These are phyloP conservation scores for Lagria hirta DNA, from an alignment of 2,888 invertebrate genomes.

Conservation along the genomic window DNA sequence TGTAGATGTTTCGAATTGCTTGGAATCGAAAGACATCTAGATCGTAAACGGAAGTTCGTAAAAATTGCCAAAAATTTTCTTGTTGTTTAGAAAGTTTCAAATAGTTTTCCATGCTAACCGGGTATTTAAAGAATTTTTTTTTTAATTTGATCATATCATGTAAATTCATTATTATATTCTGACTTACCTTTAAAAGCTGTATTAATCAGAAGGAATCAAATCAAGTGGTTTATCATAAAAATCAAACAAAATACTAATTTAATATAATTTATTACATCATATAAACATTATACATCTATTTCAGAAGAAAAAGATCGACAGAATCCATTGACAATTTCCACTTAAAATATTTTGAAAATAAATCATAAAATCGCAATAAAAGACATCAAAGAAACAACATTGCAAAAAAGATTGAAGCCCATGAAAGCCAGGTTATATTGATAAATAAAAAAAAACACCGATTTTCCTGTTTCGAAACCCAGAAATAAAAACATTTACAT, in stretches of 20 bases:
- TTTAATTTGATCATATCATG: too few species aligned
- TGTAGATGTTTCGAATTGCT: too few species aligned
- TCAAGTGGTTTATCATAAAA: too few species aligned
- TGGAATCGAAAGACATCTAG: too few species aligned
- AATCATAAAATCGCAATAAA: slow-evolving; percentile 12
- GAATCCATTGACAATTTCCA: slow-evolving; percentile 18
- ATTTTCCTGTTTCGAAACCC: slow-evolving; percentile 1
- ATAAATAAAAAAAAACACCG: background rate
- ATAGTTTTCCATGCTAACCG: too few species aligned
- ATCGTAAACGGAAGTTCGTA: too few species aligned
- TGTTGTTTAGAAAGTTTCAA: too few species aligned
- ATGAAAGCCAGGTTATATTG: slow-evolving; percentile 6
- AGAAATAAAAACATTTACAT: slow-evolving; percentile 12
- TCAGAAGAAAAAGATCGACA: slow-evolving; percentile 22
- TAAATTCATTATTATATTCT: too few species aligned
- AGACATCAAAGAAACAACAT: slow-evolving; percentile 1
- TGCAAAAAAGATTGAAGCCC: slow-evolving; percentile 8
- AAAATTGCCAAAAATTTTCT: too few species aligned
- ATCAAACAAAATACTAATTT: slow-evolving; percentile 9
- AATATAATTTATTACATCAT: slow-evolving; percentile 25
- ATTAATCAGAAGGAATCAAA: too few species aligned
- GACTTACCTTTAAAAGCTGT: too few species aligned
- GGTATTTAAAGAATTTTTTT: too few species aligned
- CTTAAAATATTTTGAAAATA: slow-evolving; percentile 9
- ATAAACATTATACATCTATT: slow-evolving; percentile 30